phyloP scores from a whole-genome alignment of 2,113 vertebrate species.

The Aix galericulata region DNA sequence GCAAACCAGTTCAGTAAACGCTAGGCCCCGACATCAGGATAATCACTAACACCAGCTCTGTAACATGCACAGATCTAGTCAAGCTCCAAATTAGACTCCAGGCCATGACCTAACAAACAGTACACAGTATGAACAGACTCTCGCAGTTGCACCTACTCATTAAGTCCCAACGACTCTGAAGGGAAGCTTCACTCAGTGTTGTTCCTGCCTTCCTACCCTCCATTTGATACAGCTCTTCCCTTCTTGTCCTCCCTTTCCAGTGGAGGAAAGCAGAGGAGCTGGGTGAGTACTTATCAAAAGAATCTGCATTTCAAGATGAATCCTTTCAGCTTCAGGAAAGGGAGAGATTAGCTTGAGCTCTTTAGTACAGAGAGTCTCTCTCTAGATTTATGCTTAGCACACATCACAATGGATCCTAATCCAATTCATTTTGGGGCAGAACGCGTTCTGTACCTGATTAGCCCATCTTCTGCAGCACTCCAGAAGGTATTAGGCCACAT shows the following conservation, averaged over 20 bases:
- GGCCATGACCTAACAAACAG: not conserved
- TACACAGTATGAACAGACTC: too few relatives aligned
- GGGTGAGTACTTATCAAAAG: not conserved
- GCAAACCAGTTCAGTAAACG: not conserved
- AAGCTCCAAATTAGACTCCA: not conserved
- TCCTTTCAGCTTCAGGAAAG: not conserved
- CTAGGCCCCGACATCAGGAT: not conserved
- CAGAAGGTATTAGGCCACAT: slow-evolving; percentile 99
- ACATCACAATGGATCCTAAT: not conserved
- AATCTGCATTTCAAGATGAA: not conserved
- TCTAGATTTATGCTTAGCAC: not conserved
- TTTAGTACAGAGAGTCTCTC: not conserved
- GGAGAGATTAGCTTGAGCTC: not conserved
- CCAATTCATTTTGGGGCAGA: not conserved
- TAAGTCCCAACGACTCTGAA: not conserved
- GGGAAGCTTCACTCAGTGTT: accelerated
- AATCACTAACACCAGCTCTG: not conserved
- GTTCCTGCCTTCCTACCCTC: not conserved
- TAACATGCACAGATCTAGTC: not conserved
- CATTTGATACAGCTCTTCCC: not conserved
- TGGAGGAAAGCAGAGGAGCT: not conserved
- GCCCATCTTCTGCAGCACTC: slow-evolving; percentile 96
- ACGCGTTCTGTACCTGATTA: slow-evolving; percentile 84
- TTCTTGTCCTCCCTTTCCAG: not conserved
- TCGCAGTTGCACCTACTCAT: not conserved